These are phyloP conservation scores for Melanophora roralis DNA, from an alignment of 2,888 invertebrate genomes.

Conservation along the genomic window DNA sequence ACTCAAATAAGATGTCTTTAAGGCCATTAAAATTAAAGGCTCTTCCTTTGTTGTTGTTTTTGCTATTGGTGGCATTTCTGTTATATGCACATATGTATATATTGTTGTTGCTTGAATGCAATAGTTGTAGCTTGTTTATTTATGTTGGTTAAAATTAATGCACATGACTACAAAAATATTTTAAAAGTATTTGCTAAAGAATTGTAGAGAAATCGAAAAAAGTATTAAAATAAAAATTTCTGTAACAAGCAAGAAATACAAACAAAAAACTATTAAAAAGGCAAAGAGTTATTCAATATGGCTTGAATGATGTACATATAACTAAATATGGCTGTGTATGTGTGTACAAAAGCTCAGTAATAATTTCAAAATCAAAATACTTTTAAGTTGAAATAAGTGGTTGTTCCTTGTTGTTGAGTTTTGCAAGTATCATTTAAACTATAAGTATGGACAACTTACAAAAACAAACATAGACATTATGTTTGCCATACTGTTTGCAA, in stretches of 20 bases:
- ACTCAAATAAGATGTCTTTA: too few species aligned
- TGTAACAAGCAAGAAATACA: slow-evolving; percentile 30
- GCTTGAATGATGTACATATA: background rate
- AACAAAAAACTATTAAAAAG: background rate
- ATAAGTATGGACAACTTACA: slow-evolving; percentile 20
- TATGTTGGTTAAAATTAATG: slow-evolving; percentile 28
- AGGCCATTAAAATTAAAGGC: too few species aligned
- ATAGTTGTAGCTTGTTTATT: background rate
- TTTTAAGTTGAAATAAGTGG: slow-evolving; percentile 2
- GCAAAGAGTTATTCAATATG: background rate
- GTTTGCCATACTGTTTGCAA: background rate
- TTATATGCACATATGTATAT: background rate
- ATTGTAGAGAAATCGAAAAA: slow-evolving; percentile 19
- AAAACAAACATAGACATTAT: background rate
- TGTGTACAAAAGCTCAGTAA: background rate
- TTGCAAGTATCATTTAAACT: slow-evolving; percentile 44
- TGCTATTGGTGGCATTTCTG: background rate
- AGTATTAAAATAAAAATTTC: background rate
- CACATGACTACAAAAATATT: slow-evolving; percentile 39
- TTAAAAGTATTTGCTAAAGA: slow-evolving; percentile 47
- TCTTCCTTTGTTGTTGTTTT: slow-evolving; percentile 1
- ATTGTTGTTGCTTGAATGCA: background rate
- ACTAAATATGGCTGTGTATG: background rate
- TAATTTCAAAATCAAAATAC: slow-evolving; percentile 32
- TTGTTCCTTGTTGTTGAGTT: background rate